phyloP scores from a whole-genome alignment of 2,797 vertebrate species.

The Epinephelus awoara region DNA sequence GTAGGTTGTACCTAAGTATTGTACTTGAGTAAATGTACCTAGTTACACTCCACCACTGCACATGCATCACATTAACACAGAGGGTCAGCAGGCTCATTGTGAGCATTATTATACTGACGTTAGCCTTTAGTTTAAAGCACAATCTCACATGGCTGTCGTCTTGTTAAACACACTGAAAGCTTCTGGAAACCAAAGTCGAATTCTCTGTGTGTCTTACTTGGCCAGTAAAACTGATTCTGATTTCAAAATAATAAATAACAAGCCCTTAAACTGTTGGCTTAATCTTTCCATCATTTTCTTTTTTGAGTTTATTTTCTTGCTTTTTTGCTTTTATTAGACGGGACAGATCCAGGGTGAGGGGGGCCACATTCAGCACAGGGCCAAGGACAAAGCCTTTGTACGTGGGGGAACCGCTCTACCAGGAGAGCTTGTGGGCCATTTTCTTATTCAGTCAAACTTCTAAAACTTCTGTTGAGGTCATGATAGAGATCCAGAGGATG shows the following conservation, averaged over 20 bases:
- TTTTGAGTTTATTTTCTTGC: not conserved
- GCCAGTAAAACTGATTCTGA: not conserved
- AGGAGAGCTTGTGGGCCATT: no score
- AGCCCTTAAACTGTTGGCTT: not conserved
- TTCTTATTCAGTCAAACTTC: no score
- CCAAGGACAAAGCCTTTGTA: no score
- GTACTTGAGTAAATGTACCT: no score
- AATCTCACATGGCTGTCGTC: not conserved
- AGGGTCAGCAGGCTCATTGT: not conserved
- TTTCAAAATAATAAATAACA: not conserved
- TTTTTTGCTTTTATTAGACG: no score
- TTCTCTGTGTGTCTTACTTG: not conserved
- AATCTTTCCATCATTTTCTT: constrained; percentile 22
- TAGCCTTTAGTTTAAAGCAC: not conserved
- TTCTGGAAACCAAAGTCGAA: not conserved
- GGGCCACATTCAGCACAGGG: no score
- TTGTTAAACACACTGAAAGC: not conserved
- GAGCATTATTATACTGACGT: not conserved
- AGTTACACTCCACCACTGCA: no score
- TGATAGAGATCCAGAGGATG: constrained; percentile 25
- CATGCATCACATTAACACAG: not conserved
- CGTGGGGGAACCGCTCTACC: no score
- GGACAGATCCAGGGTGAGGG: no score
- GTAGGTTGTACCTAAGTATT: no score
- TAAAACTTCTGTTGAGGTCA: not conserved